These are phyloP conservation scores for Lomographa bimaculata DNA, from an alignment of 2,888 invertebrate genomes.

Conservation along the genomic window DNA sequence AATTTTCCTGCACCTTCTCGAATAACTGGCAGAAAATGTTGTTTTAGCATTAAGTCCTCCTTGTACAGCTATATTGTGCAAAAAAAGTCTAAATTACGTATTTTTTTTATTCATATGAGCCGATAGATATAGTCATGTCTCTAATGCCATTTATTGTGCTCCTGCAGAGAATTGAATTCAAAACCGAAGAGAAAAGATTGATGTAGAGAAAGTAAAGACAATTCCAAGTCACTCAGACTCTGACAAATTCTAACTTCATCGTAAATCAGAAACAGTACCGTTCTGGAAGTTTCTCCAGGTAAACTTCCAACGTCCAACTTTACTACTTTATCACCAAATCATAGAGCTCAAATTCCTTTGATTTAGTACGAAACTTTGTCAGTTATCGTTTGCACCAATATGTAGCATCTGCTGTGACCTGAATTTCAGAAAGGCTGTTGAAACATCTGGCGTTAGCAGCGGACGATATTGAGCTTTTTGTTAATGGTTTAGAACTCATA, in stretches of 20 bases:
- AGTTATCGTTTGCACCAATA: constrained; percentile 32
- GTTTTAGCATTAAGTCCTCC: too few relatives aligned
- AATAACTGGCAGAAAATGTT: too few relatives aligned
- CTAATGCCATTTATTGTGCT: too few relatives aligned
- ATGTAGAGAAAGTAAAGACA: too few relatives aligned
- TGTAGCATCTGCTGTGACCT: constrained; percentile 45
- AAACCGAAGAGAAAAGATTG: too few relatives aligned
- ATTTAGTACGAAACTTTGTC: constrained; percentile 22
- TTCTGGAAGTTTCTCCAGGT: constrained; percentile 13
- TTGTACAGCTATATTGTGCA: too few relatives aligned
- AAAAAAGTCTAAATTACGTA: too few relatives aligned
- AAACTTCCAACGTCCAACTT: constrained; percentile 9
- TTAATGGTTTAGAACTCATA: constrained; percentile 23
- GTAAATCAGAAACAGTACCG: constrained; percentile 29
- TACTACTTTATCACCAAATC: constrained; percentile 14
- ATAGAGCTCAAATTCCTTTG: constrained; percentile 24
- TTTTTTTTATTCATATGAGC: too few relatives aligned
- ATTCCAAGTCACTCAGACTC: constrained; percentile 12
- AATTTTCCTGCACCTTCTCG: too few relatives aligned
- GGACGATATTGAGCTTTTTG: constrained; percentile 30
- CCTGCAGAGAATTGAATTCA: too few relatives aligned
- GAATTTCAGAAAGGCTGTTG: constrained; percentile 40
- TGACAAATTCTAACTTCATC: constrained; percentile 17
- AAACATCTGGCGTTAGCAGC: constrained; percentile 33
- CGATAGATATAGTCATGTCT: too few relatives aligned